Evolutionary conservation across 2,797 vertebrate genomes (phyloP).

Genomic region (Xiphorhynchus erythropygius): DNA sequence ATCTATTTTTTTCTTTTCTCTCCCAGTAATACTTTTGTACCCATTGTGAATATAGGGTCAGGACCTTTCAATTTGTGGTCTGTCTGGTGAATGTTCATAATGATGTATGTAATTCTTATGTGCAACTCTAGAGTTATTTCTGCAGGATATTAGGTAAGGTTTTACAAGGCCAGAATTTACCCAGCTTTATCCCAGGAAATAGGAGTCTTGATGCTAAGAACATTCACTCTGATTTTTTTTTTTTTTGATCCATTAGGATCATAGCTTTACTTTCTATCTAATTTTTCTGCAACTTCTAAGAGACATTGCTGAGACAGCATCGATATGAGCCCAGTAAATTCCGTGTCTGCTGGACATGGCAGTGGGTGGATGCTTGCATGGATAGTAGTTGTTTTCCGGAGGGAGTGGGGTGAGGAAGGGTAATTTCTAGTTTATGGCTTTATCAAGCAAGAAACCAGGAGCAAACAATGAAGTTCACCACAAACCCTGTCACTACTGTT

Average conservation of each 20-base stretch:
- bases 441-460: neutral
- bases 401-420: rapidly evolving
- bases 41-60: neutral
- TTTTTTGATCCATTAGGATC: neutral
- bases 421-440: neutral
- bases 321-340: rapidly evolving
- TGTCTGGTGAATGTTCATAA: neutral
- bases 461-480: neutral
- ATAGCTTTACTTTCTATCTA: neutral
- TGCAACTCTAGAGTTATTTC: neutral
- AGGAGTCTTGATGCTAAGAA: neutral
- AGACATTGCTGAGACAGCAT: neutral
- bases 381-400: neutral
- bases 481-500: neutral
- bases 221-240: neutral
- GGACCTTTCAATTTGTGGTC: neutral
- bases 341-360: neutral
- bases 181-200: neutral
- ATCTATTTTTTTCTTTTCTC: neutral
- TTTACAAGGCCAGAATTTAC: neutral
- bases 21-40: neutral
- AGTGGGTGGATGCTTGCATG: neutral
- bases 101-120: neutral
- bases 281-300: neutral
- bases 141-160: neutral